These are phyloP conservation scores for Glomeris marginata DNA, from an alignment of 2,888 invertebrate species.

Conservation along the genomic window DNA sequence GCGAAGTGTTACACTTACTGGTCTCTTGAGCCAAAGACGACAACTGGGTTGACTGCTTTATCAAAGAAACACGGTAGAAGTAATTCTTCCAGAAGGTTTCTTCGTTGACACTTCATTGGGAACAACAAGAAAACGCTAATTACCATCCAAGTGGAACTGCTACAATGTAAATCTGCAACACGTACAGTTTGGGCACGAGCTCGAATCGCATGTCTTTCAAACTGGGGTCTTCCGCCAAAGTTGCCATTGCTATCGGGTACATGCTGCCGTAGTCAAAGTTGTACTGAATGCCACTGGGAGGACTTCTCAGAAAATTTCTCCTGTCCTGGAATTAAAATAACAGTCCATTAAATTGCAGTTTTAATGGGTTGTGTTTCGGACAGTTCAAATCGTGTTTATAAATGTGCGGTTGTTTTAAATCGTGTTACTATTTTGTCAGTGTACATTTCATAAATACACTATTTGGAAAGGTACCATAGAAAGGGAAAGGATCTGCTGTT, in stretches of 20 bases:
- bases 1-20: slow-evolving; percentile 13
- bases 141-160: not conserved
- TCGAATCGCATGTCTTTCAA: slow-evolving; percentile 98
- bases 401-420: not conserved
- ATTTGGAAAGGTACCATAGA: slow-evolving; percentile 65
- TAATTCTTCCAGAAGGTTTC: slow-evolving; percentile 99
- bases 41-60: slow-evolving; percentile 87
- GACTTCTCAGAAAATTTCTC: slow-evolving; percentile 92
- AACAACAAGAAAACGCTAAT: not conserved
- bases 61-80: slow-evolving; percentile 95
- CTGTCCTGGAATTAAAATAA: slow-evolving; percentile 60
- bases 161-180: slow-evolving; percentile 25
- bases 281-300: slow-evolving; percentile 88
- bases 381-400: not conserved
- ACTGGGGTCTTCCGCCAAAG: slow-evolving; percentile 87
- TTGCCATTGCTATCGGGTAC: slow-evolving; percentile 85
- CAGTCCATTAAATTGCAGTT: slow-evolving; percentile 4
- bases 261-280: slow-evolving; percentile 86
- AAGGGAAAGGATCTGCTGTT: slow-evolving; percentile 86
- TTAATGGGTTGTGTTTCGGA: not conserved
- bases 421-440: slow-evolving; percentile 7
- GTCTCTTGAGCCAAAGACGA: slow-evolving; percentile 42
- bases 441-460: slow-evolving; percentile 9
- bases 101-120: slow-evolving; percentile 57
- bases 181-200: slow-evolving; percentile 97